Base-by-base conservation (phyloP, 2,797 vertebrate genomes). In the Gymnoscopelus braueri region DNA sequence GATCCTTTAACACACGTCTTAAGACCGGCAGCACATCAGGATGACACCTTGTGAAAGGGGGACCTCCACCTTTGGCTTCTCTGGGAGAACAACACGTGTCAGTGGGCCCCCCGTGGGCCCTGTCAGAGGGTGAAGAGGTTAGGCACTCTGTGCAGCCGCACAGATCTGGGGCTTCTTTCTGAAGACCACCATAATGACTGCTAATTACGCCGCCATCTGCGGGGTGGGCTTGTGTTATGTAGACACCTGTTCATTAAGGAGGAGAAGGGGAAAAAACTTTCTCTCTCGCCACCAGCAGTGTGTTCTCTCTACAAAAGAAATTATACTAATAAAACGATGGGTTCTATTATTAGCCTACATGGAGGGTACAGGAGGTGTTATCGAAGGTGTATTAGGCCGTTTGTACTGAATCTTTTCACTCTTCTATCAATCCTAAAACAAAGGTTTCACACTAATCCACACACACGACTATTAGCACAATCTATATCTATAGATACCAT, bases 241-340 rank as follows among this genome's bases (percentile, higher is more conserved):
- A 92, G 91, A 93, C 92, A 93, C 92, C 91, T 93, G 91, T 93
- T 93, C 90, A 92, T 92, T 93, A 93, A 87, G 82, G 71, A 56
- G 84, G 71, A 79, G 70, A 84, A 84, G 84, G 87, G 84, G 87
- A 57, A 89, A 89, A 91, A 65, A 84, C 89, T 91, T 55, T 79
- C 80, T 70, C 39, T 44, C 9, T 44, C 9, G 9, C 9, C 39
- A 8, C 39, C 9, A 8, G 39, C 9, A n/a, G n/a, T n/a, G 39
- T 44, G 39, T 44, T 44, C 50, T 51, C 50, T 51, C 14, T 51
- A 10, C 39, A 44, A 44, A 44, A 7, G 39, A 8, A 44, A 44
- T 44, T 44, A 44, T 44, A 44, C 1, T 44, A 9, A 10, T 44
- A 44, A 44, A 8, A 44, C 9, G 9, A 44, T 10, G 39, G 7